Evolutionary conservation across 1,140 invertebrate genomes (phyloP), one percentile per base, ranked within the genome.

Genomic region (Holcopasites calliopsidis): DNA sequence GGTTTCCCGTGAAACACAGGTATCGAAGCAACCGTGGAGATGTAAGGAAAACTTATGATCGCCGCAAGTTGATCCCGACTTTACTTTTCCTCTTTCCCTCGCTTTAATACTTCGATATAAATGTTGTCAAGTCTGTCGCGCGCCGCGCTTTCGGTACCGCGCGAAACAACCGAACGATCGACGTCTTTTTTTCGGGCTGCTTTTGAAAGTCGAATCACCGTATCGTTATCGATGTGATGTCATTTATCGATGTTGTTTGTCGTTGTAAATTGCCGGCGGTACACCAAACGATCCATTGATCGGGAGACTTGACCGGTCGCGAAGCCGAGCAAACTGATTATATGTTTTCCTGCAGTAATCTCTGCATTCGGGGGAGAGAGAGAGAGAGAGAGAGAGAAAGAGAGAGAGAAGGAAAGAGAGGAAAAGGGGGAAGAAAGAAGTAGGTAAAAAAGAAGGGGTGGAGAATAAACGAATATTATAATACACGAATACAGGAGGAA

Each of bases 91-190:
- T n/a, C n/a, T n/a, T n/a, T n/a, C n/a, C n/a, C n/a, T n/a, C n/a
- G n/a, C n/a, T n/a, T n/a, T n/a, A n/a, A n/a, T n/a, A n/a, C n/a
- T n/a, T n/a, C n/a, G n/a, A n/a, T n/a, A n/a, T n/a, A n/a, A n/a
- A n/a, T n/a, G n/a, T n/a, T n/a, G n/a, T n/a, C n/a, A n/a, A n/a
- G n/a, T n/a, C 75, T 81, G 86, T 82, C n/a, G 40, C 78, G 75
- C 74, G 77, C 80, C 79, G 76, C 72, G 86, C 80, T 58, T 49
- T 3, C 21, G 7, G 26, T 18, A 26, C 10, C 4, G 35, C 4
- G 35, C 4, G 35, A 38, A 38, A 38, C 4, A 38, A 38, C 35
- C 4, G 44, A 60, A 55, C 40, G 49, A 70, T 76, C 72, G 28
- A 8, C 38, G 4, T n/a, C n/a, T n/a, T 28, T 52, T 58, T 60